phyloP scores from a whole-genome alignment of 1,140 invertebrate genomes.

The Oedothorax gibbosus region DNA sequence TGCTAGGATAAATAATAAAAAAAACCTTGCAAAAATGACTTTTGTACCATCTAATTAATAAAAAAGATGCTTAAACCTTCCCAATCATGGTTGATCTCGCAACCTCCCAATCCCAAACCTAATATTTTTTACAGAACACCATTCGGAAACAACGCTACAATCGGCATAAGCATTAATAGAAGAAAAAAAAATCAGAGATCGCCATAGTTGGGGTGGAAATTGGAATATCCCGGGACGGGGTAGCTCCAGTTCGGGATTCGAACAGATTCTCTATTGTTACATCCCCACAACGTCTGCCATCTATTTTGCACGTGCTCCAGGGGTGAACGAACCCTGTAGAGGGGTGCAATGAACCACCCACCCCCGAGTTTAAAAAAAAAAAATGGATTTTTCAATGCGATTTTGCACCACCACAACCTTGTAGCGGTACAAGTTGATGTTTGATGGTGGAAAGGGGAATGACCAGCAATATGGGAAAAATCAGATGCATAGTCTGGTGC shows the following conservation, averaged over 20 bases:
- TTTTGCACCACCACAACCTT: constrained; percentile 37
- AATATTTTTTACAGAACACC: neutral
- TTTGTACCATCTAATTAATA: no score
- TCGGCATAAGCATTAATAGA: neutral
- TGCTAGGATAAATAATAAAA: no score
- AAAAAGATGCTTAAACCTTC: no score
- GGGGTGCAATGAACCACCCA: constrained; percentile 54
- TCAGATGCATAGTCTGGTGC: no score
- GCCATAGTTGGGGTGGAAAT: constrained; percentile 22
- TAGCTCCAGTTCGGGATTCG: constrained; percentile 4
- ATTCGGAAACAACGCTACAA: constrained; percentile 6
- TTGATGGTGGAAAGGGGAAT: no score
- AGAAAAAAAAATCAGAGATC: neutral
- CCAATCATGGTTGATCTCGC: no score
- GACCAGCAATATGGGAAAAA: no score
- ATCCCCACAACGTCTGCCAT: constrained; percentile 56
- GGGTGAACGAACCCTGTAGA: constrained; percentile 43
- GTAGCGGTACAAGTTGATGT: constrained; percentile 16
- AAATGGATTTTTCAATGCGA: constrained; percentile 14
- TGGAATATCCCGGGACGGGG: constrained; percentile 23
- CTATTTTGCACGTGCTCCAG: constrained; percentile 46
- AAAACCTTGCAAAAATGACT: no score
- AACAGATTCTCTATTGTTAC: constrained; percentile 55
- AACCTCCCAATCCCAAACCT: no score
- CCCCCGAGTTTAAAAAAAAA: constrained; percentile 30